phyloP scores from a whole-genome alignment of 2,888 invertebrate genomes.

The Hydrotaea diabolus region DNA sequence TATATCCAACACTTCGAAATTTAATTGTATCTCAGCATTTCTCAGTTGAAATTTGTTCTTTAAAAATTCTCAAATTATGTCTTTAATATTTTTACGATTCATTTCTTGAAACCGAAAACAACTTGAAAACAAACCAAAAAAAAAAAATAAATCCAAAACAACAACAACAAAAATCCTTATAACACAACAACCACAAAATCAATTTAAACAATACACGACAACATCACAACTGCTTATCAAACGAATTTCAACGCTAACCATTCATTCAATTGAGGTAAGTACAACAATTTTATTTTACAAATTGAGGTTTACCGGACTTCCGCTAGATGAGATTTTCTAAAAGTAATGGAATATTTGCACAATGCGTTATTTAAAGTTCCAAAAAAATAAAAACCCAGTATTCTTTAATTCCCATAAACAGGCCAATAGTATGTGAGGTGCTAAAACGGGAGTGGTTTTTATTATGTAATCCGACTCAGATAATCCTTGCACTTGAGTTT shows the following conservation, averaged over 20 bases:
- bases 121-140: not conserved
- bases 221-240: too few species aligned
- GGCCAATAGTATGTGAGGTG: too few species aligned
- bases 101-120: constrained; percentile 3
- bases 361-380: too few species aligned
- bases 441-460: too few species aligned
- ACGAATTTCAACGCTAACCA: not conserved
- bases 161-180: constrained; percentile 15
- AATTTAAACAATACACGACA: constrained; percentile 1
- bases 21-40: constrained; percentile 19
- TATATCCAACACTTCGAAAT: too few species aligned
- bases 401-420: too few species aligned
- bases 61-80: constrained; percentile 19
- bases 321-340: too few species aligned
- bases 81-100: constrained; percentile 36
- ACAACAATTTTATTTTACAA: not conserved
- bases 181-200: constrained; percentile 4
- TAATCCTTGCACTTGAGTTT: too few species aligned
- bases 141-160: not conserved
- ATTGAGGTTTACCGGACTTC: too few species aligned
- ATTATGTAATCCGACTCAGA: too few species aligned
- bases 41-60: constrained; percentile 36
- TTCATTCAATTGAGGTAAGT: not conserved
- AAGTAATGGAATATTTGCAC: too few species aligned
- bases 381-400: too few species aligned